Base-by-base conservation (phyloP, 2,888 invertebrate species). In the Mermis nigrescens region DNA sequence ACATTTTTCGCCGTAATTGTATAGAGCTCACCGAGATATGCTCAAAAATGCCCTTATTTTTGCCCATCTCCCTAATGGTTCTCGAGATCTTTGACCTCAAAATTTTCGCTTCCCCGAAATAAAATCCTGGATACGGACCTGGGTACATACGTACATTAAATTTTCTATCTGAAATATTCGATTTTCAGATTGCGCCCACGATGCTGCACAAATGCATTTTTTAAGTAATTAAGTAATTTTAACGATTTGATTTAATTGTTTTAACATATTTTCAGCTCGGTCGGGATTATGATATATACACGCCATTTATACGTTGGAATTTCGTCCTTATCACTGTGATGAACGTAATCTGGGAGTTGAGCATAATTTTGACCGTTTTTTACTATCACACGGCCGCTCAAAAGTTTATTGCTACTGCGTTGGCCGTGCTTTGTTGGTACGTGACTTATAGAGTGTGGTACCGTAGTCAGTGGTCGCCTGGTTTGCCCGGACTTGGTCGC, bases 291-390 rank as follows among this genome's bases (percentile, higher is more conserved):
- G 51, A 7, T 24, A 19, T 24, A 7, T 82, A 82, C 65, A 86
- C 88, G 24, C 86, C 86, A 0, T 84, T 83, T 70, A 82, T 92
- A 26, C 81, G 88, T 70, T 79, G 79, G 4, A 74, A 84, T 26
- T 82, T 91, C 66, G 81, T 90, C 66, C 78, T 79, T 0, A 83
- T 90, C 76, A 83, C 51, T 19, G 7, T 48, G 51, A 22, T 48
- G 24, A 12, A 48, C 24, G 12, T 48, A 7, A 38, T 38, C 7
- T 38, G 38, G 38, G 38, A 38, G 19, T 38, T 38, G 7, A 12
- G 12, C 19, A 12, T 38, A 7, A 19, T 38, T 19, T 12, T 38
- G 19, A 12, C 38, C 12, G 19, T 19, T 7, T 19, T 38, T 38
- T 26, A 58, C 22, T 32, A 4, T n/a, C 12, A 0, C 79, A 91